phyloP scores from a whole-genome alignment of 2,888 invertebrate species.

The Scrobipalpa atriplicella region DNA sequence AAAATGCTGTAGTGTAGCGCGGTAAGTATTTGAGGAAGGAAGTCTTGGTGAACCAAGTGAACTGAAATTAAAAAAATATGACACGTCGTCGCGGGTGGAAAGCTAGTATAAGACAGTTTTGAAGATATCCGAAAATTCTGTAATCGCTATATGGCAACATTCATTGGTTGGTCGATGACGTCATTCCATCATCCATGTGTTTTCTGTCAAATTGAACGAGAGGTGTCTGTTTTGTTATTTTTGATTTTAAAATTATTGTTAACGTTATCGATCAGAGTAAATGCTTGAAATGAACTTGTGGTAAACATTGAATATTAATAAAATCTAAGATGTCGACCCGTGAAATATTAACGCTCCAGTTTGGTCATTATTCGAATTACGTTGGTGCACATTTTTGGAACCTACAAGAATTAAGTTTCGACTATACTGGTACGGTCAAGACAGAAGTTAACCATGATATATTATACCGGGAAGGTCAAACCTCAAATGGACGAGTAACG shows the following conservation, averaged over 20 bases:
- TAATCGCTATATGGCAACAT: no score
- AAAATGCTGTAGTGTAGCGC: no score
- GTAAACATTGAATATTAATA: not conserved
- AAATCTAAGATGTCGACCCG: constrained; percentile 65
- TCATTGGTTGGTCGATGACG: no score
- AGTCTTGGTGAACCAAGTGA: no score
- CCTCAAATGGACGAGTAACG: constrained; percentile 86
- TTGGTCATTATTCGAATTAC: constrained; percentile 96
- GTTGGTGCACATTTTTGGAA: constrained; percentile 98
- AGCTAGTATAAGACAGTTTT: no score
- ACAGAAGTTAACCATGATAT: constrained; percentile 92
- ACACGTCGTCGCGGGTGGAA: no score
- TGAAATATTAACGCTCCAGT: constrained; percentile 93
- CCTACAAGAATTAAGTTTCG: constrained; percentile 90
- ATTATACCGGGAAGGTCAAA: constrained; percentile 91
- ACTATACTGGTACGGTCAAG: constrained; percentile 84
- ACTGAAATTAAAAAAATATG: no score
- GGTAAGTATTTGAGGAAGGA: no score
- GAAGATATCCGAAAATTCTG: no score
- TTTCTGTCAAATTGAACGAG: no score
- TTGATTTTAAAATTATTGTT: not conserved
- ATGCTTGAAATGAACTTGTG: not conserved
- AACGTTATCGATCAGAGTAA: not conserved
- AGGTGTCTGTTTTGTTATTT: not conserved
- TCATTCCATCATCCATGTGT: no score